Evolutionary conservation across 1,140 invertebrate genomes (phyloP), one percentile per base, ranked within the genome.

Genomic region (Rhyacophila brunnea): DNA sequence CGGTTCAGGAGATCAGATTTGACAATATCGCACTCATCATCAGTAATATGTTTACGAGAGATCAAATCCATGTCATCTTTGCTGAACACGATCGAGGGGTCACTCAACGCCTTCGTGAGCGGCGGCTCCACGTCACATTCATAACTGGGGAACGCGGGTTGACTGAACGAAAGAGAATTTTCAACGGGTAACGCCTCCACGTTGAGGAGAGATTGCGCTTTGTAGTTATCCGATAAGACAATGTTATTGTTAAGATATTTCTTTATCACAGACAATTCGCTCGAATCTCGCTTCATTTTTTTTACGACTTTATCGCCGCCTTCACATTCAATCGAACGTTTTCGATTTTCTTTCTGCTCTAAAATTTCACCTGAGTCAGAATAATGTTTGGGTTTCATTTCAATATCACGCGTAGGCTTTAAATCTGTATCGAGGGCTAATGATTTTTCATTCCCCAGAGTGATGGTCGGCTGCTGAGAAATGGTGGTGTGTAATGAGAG

Each of bases 1-100:
- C 23, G 23, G 10, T 48, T 17, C 14, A 23, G 34, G 1, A 23
- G n/a, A 32, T 50, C 34, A 6, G 23, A 7, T 28, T 28, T 28
- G 23, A 28, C 23, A 28, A 28, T 28, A 15, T 48, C 28, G 6
- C 28, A 47, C 10, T 60, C 57, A 11, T 40, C 35, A 19, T 65
- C 62, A 10, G 58, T 50, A 68, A 42, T 15, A 51, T 65, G 28
- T 67, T 66, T 1, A 52, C 56, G 32, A 68, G 69, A 28, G 3
- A 28, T 28, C 19, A 66, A 28, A 14, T 51, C 32, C 19, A 61
- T 45, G 36, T 65, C 63, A 28, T 60, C 55, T 43, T 61, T 60
- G 34, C 58, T 51, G 34, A 61, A 55, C 7, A 35, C 50, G 5
- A 58, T 32, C 15, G 23, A 48, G 7, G 54, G 54, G 18, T 65